These are phyloP conservation scores for Montipora sp. DNA, from an alignment of 64 coral and sea anemone genomes.

Conservation along the genomic window DNA sequence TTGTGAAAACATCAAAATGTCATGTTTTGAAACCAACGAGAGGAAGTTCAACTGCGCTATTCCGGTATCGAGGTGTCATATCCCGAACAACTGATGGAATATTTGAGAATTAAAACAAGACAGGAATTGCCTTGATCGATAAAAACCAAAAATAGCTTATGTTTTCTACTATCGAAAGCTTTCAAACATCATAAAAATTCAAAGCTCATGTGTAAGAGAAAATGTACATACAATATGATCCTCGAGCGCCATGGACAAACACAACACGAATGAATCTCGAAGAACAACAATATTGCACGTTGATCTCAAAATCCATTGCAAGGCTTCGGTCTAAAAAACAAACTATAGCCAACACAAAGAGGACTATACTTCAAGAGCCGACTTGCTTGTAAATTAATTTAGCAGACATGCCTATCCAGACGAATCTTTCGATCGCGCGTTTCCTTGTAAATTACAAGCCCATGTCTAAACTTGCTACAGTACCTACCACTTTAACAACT, in stretches of 20 bases:
- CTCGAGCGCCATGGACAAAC: neutral
- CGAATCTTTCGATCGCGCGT: neutral
- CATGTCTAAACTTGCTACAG: neutral
- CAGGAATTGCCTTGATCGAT: neutral
- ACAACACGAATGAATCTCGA: neutral
- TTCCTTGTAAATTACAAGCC: neutral
- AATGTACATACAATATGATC: conserved; percentile 41
- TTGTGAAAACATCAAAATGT: neutral
- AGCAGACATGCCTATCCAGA: neutral
- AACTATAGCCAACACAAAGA: neutral
- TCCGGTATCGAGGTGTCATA: conserved; percentile 3
- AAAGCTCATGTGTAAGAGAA: neutral
- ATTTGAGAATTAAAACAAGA: neutral
- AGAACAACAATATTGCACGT: conserved; percentile 3
- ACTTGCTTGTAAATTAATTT: neutral
- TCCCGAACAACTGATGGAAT: neutral
- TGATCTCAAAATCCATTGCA: neutral
- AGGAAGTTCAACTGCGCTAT: conserved; percentile 10
- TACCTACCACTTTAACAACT: neutral
- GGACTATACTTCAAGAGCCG: conserved; percentile 2
- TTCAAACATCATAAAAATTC: conserved; percentile 14
- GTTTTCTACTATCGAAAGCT: neutral
- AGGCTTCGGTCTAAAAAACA: conserved; percentile 5
- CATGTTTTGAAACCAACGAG: neutral
- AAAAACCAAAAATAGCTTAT: neutral